A percentile compares a stretch with the other conserved stretches of the same genome.
Conservation (phyloP, 1,140 invertebrate genomes). For the Zeugodacus cucurbitae region DNA sequence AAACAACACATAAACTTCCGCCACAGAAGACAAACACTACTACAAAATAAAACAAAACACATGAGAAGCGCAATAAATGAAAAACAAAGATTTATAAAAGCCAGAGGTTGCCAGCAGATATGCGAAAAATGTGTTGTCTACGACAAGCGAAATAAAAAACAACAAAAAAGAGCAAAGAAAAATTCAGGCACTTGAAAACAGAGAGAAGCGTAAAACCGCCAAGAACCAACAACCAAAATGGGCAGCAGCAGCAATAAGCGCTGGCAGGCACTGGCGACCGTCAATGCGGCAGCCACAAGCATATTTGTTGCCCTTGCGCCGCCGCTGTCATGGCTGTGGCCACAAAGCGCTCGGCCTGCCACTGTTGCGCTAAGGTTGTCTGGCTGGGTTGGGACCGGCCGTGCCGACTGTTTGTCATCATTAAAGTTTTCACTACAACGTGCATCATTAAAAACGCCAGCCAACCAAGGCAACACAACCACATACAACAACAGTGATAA, state of each 20-base stretch:
- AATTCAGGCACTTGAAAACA: not conserved
- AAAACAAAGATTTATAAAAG: not conserved
- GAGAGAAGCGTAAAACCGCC: not conserved
- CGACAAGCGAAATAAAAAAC: not conserved
- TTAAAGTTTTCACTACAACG: slow-evolving; percentile 10
- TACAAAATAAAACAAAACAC: not conserved
- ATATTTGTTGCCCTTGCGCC: not conserved
- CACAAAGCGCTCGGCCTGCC: not conserved
- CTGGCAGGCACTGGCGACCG: not conserved
- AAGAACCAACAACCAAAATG: not conserved
- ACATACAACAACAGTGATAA: not conserved
- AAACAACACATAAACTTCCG: not conserved
- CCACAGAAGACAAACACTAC: not conserved
- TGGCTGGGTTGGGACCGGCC: not conserved
- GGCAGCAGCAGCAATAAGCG: not conserved
- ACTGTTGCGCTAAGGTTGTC: not conserved
- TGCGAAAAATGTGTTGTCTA: not conserved
- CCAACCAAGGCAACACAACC: no score
- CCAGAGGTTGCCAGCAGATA: not conserved
- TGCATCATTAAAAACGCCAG: slow-evolving; percentile 17
- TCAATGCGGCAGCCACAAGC: not conserved
- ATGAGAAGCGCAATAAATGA: not conserved
- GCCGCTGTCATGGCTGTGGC: not conserved
- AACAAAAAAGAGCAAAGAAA: not conserved
- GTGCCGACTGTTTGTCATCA: not conserved